Base-by-base conservation (phyloP, 2,113 vertebrate species). In the Mastomys coucha region DNA sequence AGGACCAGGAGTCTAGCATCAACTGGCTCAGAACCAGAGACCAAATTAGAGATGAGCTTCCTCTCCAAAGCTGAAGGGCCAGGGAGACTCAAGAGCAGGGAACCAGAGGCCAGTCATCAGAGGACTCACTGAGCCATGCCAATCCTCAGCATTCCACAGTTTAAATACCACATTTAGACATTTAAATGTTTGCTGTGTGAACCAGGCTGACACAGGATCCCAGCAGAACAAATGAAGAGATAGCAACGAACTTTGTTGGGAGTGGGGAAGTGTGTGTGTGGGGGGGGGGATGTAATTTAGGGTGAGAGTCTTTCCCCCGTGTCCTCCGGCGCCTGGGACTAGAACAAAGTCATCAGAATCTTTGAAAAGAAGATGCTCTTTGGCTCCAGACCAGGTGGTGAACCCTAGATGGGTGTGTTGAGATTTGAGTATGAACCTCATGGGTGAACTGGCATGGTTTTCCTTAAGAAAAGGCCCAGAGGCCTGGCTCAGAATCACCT, bases 141-240 rank as follows among this genome's bases (percentile, higher is more conserved):
- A 85, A 94, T 97, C 73, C n/a, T 20, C 33, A 39, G 67, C 5
- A 4, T 36, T 16, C 5, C 33, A 53, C 24, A 16, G n/a, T 73
- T 93, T 45, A 90, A 88, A 91, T 45, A 65, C 28, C 26, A 81
- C 4, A 97, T 96, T 67, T 67, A 67, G 10, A 67, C 9, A 33
- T 33, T 84, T 84, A 28, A 84, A 93, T 87, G 75, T 94, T 96
- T 96, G 51, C 75, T 96, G 96, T 97, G 94, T 88, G 96, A 94
- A 86, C 90, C 63, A 95, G 77, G 85, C 56, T 97, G 86, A 80
- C 96, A 69, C 67, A 78, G 58, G 33, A 65, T 92, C 45, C n/a
- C 22, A 67, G 53, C 3, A 69, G 96, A 97, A 97, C 96, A 96
- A 98, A 97, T 93, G 89, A 93, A 95, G 97, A 98, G 96, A 98